Conservation (phyloP, 2,113 vertebrate genomes). For the Thamnaconus septentrionalis region DNA sequence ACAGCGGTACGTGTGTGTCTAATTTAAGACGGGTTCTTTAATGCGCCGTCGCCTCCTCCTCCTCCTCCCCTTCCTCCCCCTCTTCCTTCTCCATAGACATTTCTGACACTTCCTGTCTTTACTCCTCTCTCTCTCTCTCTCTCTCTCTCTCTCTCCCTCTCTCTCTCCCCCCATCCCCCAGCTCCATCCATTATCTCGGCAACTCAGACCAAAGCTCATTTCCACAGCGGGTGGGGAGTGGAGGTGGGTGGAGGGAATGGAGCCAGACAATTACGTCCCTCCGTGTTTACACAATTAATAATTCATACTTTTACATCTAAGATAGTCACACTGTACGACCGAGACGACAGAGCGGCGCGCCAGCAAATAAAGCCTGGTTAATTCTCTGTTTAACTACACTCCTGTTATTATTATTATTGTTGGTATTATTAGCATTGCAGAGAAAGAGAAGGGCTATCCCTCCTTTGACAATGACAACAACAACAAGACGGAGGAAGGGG, state of each 20-base stretch:
- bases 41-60: not conserved
- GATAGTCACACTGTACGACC: conserved; percentile 46
- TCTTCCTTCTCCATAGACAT: not conserved
- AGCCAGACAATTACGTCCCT: conserved; percentile 59
- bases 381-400: conserved; percentile 52
- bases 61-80: not conserved
- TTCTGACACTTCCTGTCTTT: not conserved
- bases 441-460: too few relatives aligned
- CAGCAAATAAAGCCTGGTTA: conserved; percentile 47
- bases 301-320: conserved; percentile 58
- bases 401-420: conserved; percentile 21
- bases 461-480: too few relatives aligned
- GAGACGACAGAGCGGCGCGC: conserved; percentile 35
- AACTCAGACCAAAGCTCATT: conserved; percentile 59
- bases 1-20: too few relatives aligned
- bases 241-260: conserved; percentile 49
- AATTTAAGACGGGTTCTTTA: too few relatives aligned
- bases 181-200: conserved; percentile 58
- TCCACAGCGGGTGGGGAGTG: conserved; percentile 57
- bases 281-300: conserved; percentile 68
- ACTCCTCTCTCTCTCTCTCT: conserved; percentile 5
- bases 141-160: conserved; percentile 1
- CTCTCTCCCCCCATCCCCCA: conserved; percentile 10
- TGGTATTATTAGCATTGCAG: too few relatives aligned
- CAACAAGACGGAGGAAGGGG: too few relatives aligned